Conservation (phyloP, 2,888 invertebrate species). For the Diarsia mendica region DNA sequence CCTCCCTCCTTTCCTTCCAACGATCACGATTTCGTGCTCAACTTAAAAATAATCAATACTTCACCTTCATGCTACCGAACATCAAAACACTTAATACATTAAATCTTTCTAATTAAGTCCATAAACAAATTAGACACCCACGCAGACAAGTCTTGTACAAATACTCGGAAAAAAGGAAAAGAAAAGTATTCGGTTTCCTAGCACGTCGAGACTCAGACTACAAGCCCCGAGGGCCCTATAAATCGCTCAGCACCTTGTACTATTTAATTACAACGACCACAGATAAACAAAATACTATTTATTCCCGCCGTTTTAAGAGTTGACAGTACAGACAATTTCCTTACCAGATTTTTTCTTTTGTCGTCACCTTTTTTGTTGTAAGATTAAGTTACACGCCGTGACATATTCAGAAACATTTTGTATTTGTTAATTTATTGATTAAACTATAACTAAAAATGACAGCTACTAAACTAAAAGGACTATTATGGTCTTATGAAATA, state of each 20-base stretch:
- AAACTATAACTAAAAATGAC: too few species aligned
- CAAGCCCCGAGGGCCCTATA: conserved; percentile 65
- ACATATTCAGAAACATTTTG: too few species aligned
- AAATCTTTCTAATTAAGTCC: neutral
- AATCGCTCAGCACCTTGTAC: conserved; percentile 78
- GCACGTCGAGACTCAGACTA: conserved; percentile 50
- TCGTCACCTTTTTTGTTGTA: neutral
- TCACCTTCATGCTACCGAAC: neutral
- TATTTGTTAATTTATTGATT: too few species aligned
- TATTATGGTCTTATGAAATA: too few species aligned
- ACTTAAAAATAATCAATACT: too few species aligned
- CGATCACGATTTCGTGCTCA: too few species aligned
- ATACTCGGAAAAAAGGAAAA: conserved; percentile 41
- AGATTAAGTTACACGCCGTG: neutral
- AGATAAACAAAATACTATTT: conserved; percentile 68
- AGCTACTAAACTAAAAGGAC: too few species aligned
- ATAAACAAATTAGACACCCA: neutral
- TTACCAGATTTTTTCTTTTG: neutral
- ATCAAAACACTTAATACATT: neutral
- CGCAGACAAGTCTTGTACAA: conserved; percentile 4
- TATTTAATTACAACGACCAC: conserved; percentile 77
- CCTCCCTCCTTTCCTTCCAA: too few species aligned
- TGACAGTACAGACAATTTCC: conserved; percentile 12
- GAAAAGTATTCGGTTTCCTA: conserved; percentile 41
- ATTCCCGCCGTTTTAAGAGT: conserved; percentile 50